Evolutionary conservation across 1,140 invertebrate genomes (phyloP).

Genomic region (Drosophila azteca): DNA sequence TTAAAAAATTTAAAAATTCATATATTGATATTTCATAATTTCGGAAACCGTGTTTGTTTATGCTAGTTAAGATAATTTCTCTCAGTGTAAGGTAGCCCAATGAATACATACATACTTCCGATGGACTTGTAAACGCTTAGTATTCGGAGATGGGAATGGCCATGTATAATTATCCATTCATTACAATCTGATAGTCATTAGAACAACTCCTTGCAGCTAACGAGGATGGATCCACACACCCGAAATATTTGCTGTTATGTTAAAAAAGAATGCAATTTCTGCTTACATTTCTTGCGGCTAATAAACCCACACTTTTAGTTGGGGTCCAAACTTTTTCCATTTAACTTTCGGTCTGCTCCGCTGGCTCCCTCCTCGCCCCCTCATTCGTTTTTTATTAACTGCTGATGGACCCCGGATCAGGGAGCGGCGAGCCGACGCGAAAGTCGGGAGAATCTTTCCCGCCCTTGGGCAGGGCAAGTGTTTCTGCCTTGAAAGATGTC

Average conservation of each 20-base stretch:
- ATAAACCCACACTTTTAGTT: slow-evolving; percentile 70
- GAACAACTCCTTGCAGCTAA: too few species aligned
- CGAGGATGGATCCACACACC: neutral
- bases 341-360: slow-evolving; percentile 61
- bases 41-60: neutral
- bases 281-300: slow-evolving; percentile 60
- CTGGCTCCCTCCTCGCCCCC: slow-evolving; percentile 13
- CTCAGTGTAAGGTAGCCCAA: neutral
- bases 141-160: too few species aligned
- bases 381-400: slow-evolving; percentile 60
- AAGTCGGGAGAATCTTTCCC: too few species aligned
- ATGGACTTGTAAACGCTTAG: too few species aligned
- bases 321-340: slow-evolving; percentile 68
- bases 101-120: too few species aligned
- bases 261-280: slow-evolving; percentile 10
- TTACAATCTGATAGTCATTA: too few species aligned
- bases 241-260: neutral
- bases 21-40: too few species aligned
- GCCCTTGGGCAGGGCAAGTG: neutral
- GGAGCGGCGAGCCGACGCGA: slow-evolving; percentile 18
- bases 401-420: slow-evolving; percentile 54
- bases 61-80: neutral
- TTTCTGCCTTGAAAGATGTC: slow-evolving; percentile 3
- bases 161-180: too few species aligned
- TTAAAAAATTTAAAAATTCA: too few species aligned